phyloP scores from a whole-genome alignment of 1,140 invertebrate species.

The Temnothorax curvispinosus region DNA sequence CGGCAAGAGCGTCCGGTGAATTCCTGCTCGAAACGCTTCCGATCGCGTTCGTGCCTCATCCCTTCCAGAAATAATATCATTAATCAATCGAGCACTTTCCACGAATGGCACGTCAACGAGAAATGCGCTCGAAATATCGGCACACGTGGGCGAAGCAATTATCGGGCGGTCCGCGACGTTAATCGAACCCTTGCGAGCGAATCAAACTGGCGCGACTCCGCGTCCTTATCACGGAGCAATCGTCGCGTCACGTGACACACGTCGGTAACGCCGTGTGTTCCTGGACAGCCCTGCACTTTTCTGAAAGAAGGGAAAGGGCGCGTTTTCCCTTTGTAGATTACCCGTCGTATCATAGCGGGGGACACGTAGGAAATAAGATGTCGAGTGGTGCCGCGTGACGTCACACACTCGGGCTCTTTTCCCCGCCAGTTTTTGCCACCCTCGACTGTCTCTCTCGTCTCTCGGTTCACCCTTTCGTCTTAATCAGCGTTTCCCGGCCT shows the following conservation, averaged over 20 bases:
- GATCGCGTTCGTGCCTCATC: neutral
- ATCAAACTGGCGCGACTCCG: conserved; percentile 31
- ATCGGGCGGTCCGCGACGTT: conserved; percentile 43
- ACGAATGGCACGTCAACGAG: neutral
- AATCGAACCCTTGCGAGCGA: conserved; percentile 37
- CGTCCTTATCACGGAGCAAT: conserved; percentile 40
- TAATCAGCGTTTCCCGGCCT: conserved; percentile 42
- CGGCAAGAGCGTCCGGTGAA: neutral
- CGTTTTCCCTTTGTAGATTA: conserved; percentile 72
- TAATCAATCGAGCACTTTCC: conserved; percentile 42
- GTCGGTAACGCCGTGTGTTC: neutral
- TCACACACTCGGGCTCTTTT: conserved; percentile 51
- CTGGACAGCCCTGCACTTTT: conserved; percentile 29
- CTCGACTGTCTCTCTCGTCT: neutral
- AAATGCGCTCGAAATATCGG: conserved; percentile 18
- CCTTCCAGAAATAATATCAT: conserved; percentile 24
- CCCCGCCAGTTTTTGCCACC: conserved; percentile 26
- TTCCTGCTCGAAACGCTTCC: neutral
- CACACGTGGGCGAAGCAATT: conserved; percentile 29
- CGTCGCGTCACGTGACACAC: conserved; percentile 31
- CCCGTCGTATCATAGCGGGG: conserved; percentile 62
- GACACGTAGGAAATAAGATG: conserved; percentile 77
- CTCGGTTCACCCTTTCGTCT: conserved; percentile 43
- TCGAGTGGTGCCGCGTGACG: conserved; percentile 67
- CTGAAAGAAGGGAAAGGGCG: conserved; percentile 34